Base-by-base conservation (phyloP, 2,113 vertebrate genomes). In the Chrysemys picta region DNA sequence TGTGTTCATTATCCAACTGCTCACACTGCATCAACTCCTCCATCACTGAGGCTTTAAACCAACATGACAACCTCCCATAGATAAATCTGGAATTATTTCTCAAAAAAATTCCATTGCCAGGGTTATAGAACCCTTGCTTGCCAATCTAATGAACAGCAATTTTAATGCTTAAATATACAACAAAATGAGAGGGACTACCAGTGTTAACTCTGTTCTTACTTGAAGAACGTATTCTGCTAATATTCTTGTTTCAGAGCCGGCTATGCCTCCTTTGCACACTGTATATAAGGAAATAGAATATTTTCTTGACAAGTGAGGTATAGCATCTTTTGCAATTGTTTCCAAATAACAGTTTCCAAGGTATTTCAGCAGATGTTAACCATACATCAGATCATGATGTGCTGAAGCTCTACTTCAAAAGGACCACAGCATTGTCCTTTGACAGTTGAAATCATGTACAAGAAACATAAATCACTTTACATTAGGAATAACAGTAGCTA, bases 61-160 rank as follows among this genome's bases (percentile, higher is more conserved):
- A 93, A 89, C 35, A 49, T 2, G 53, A 94, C 59, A 95, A 59
- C 87, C 54, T 96, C 59, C 54, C 1, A 3, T 42, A 50, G 27
- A 84, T 87, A 93, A 97, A 93, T 85, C 47, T 90, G 62, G 81
- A 96, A 82, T 65, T 91, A 91, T 90, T 95, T 91, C 79, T 87
- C 85, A 81, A 85, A 94, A 59, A 59, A 52, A 94, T 81, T 85
- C 78, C 27, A 52, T 6, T 90, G 89, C 82, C 72, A 96, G 91
- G 94, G 94, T 79, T 82, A 96, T 89, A 59, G 52, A 90, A 90
- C 87, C 84, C 11, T 85, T 35, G 65, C 75, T 38, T 95, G 87
- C 50, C 65, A 96, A 95, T 49, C 69, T 95, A 97, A n/a, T 27
- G 45, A 59, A 62, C 80, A 80, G 75, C 29, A 82, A 29, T 86